Base-by-base conservation (phyloP, 2,113 vertebrate genomes). In the Cyprinodon brontotheroides region DNA sequence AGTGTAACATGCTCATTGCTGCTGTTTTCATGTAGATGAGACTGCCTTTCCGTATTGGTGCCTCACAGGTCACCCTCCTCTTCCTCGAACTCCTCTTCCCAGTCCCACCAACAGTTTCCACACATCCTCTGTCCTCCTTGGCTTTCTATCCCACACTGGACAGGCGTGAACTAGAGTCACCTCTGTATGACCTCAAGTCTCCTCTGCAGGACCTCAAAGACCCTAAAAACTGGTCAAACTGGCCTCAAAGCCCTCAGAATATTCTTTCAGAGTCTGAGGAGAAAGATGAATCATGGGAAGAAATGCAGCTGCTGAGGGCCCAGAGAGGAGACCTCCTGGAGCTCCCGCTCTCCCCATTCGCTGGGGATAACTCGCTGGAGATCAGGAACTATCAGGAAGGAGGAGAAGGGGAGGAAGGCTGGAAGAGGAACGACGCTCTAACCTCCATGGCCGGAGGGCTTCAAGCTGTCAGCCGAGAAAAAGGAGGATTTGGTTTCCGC, bases 401-500 rank as follows among this genome's bases (percentile, higher is more conserved):
- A 8, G 81, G 82, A 12, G 70, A 91, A 1, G 82, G 72, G 0
- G 90, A 85, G 29, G 87, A 82, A 0, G 91, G 85, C 64, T 87
- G 79, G 77, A 93, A 91, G 64, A 89, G 84, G 70, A 93, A 91
- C 2, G 75, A 93, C 2, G 91, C 90, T 0, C 91, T 95, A 47
- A 91, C 82, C 14, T 94, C 92, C 81, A 91, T 95, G 0, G 91
- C 86, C 0, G 93, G 92, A 47, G 92, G 89, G 11, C 90, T 95
- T 9, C 93, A 94, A 43, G 93, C 94, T 0, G 92, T 92, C 45
- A 91, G 89, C 76, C 81, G 94, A 22, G 91, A 94, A 81, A 94
- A 94, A 78, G 94, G 93, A 48, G 94, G 94, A 3, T 93, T 94
- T 40, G 91, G 92, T 2, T 95, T 95, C 78, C 92, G 94, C 63